These are phyloP conservation scores for Galerucella nymphaeae DNA, from an alignment of 2,888 invertebrate species.

Conservation along the genomic window DNA sequence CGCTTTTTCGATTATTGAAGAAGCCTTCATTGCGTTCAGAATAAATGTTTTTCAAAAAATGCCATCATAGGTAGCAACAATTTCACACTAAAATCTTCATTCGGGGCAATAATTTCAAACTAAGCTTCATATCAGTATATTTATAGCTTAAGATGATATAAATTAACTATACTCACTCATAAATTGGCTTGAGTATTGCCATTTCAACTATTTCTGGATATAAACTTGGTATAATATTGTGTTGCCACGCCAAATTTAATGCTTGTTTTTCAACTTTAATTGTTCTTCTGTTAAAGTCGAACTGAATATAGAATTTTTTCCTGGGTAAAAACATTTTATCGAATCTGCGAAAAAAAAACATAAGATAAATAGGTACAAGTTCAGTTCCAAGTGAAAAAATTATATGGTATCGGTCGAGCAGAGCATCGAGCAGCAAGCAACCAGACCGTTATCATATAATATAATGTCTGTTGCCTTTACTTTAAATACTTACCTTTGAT, in stretches of 20 bases:
- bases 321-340: slow-evolving; percentile 23
- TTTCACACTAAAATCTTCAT: too few relatives aligned
- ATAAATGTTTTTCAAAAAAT: too few relatives aligned
- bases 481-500: slow-evolving; percentile 45
- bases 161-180: slow-evolving; percentile 23
- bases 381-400: background rate
- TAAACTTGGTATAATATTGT: slow-evolving; percentile 49
- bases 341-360: slow-evolving; percentile 37
- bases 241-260: slow-evolving; percentile 47
- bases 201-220: slow-evolving; percentile 48
- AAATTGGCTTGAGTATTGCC: background rate
- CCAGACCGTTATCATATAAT: too few relatives aligned
- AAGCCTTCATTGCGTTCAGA: too few relatives aligned
- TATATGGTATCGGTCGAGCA: too few relatives aligned
- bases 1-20: too few relatives aligned
- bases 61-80: too few relatives aligned
- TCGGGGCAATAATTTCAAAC: too few relatives aligned
- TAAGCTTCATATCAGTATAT: too few relatives aligned
- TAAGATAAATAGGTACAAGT: background rate
- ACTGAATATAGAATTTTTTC: slow-evolving; percentile 54
- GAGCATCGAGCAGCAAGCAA: too few relatives aligned
- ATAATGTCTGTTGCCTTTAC: too few relatives aligned
- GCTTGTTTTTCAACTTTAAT: slow-evolving; percentile 57
- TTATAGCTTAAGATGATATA: background rate
- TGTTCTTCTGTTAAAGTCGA: slow-evolving; percentile 55